Conservation (phyloP, 2,113 vertebrate genomes). For the Corapipo altera region DNA sequence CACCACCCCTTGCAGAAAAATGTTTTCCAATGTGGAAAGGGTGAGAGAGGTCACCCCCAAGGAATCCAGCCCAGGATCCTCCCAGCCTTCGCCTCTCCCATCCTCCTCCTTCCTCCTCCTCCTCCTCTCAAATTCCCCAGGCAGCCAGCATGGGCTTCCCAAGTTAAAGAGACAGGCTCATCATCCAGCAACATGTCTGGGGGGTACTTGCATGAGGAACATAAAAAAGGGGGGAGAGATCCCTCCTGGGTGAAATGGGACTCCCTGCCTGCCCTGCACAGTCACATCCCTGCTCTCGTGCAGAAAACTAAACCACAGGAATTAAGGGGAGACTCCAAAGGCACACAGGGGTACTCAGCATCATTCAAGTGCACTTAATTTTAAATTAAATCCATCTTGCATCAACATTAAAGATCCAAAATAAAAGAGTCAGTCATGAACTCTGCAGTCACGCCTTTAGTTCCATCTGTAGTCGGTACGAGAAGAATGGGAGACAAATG, state of each 20-base stretch:
- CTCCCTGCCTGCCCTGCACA: fast-evolving
- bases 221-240: not conserved
- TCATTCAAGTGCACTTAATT: not conserved
- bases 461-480: not conserved
- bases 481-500: not conserved
- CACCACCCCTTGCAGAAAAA: not conserved
- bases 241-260: not conserved
- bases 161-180: not conserved
- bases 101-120: slow-evolving; percentile 11
- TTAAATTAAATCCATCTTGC: not conserved
- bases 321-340: not conserved
- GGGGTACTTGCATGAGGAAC: not conserved
- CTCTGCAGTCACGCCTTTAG: not conserved
- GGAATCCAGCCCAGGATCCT: slow-evolving; percentile 40
- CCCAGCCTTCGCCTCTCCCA: not conserved
- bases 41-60: slow-evolving; percentile 57
- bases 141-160: not conserved
- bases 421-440: not conserved
- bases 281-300: not conserved
- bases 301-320: not conserved
- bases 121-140: not conserved
- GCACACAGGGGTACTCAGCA: not conserved
- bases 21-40: slow-evolving; percentile 37
- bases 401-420: not conserved
- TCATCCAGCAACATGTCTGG: not conserved